These are phyloP conservation scores for silkworm (Bombyx mori) DNA, from an alignment of 1,140 invertebrate species.

Conservation along the genomic window DNA sequence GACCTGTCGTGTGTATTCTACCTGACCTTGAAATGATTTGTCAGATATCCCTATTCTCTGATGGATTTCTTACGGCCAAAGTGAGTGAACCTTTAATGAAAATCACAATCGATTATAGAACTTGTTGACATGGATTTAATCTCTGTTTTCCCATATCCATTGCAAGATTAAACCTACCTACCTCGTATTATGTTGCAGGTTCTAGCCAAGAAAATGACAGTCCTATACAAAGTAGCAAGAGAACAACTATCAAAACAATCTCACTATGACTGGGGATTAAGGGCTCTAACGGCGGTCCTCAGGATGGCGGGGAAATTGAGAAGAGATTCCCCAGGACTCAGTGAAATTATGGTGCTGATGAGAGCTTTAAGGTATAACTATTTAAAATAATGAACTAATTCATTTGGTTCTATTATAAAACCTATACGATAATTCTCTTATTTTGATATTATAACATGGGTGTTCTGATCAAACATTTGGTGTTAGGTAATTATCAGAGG, in stretches of 20 bases:
- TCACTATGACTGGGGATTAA: slow-evolving; percentile 94
- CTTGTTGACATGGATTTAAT: no score
- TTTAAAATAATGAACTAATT: no score
- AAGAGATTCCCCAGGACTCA: slow-evolving; percentile 79
- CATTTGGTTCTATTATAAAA: no score
- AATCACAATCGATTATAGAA: neutral
- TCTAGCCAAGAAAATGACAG: slow-evolving; percentile 93
- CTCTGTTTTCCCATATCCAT: no score
- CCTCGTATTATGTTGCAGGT: slow-evolving; percentile 57
- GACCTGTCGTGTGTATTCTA: slow-evolving; percentile 90
- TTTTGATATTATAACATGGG: no score
- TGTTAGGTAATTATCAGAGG: no score
- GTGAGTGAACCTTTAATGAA: slow-evolving; percentile 41
- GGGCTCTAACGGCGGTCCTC: slow-evolving; percentile 89
- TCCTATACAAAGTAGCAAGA: slow-evolving; percentile 86
- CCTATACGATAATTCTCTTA: no score
- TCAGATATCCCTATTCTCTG: slow-evolving; percentile 91
- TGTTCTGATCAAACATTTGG: no score
- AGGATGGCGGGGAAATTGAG: slow-evolving; percentile 91
- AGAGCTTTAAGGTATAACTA: slow-evolving; percentile 77
- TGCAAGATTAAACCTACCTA: neutral
- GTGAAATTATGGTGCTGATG: slow-evolving; percentile 90
- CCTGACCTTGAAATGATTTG: slow-evolving; percentile 93
- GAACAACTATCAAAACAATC: slow-evolving; percentile 93
- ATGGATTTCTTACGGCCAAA: slow-evolving; percentile 90